Evolutionary conservation across 2,888 invertebrate species (phyloP).

Genomic region (Hedya salicella): DNA sequence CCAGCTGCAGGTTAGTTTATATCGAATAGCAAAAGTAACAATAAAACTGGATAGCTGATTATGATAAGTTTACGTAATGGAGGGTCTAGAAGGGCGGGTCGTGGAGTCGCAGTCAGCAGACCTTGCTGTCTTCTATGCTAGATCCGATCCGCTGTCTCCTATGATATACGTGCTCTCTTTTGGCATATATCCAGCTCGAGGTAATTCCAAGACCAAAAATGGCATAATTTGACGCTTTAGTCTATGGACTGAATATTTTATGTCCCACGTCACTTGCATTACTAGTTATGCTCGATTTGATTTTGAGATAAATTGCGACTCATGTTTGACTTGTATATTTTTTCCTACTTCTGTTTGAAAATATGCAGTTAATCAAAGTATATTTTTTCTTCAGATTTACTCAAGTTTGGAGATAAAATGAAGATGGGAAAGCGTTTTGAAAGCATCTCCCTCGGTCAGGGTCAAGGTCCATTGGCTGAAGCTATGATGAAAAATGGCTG

Average conservation of each 20-base stretch:
- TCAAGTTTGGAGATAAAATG: slow-evolving; percentile 93
- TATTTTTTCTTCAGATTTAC: slow-evolving; percentile 81
- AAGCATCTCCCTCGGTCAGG: slow-evolving; percentile 95
- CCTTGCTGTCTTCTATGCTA: slow-evolving; percentile 91
- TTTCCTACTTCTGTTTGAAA: too few relatives aligned
- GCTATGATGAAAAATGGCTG: slow-evolving; percentile 89
- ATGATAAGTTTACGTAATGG: slow-evolving; percentile 86
- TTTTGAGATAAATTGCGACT: too few relatives aligned
- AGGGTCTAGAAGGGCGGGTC: slow-evolving; percentile 90
- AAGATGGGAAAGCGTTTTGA: slow-evolving; percentile 90
- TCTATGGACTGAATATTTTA: too few relatives aligned
- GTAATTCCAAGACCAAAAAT: too few relatives aligned
- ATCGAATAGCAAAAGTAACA: too few relatives aligned
- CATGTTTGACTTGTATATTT: too few relatives aligned
- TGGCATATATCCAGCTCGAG: slow-evolving; percentile 94
- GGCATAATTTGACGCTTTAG: too few relatives aligned
- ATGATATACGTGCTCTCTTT: slow-evolving; percentile 95
- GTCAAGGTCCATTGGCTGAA: slow-evolving; percentile 94
- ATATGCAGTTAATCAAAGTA: too few relatives aligned
- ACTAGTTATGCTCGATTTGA: too few relatives aligned
- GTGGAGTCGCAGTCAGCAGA: slow-evolving; percentile 95
- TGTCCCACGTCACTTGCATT: too few relatives aligned
- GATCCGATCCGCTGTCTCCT: slow-evolving; percentile 91
- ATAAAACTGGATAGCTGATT: background rate
- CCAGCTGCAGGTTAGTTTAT: slow-evolving; percentile 86